A percentile compares a stretch with the other conserved stretches of the same genome.
Evolutionary conservation across 2,888 invertebrate species (phyloP).

Genomic region (Patella depressa): DNA sequence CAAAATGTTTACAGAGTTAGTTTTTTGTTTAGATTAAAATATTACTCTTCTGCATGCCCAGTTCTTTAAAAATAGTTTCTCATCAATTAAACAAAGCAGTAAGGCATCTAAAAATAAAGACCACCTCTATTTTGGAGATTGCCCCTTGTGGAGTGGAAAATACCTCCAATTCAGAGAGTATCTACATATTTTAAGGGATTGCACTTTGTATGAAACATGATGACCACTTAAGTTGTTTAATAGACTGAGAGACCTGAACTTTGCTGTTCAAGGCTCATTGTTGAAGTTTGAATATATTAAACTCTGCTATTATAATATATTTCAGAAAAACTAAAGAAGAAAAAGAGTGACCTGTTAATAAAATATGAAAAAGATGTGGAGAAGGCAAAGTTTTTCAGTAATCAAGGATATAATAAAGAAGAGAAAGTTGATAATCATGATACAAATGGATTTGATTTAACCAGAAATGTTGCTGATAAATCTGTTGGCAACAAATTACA

Average conservation of each 20-base stretch:
- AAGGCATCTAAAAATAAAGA: neutral
- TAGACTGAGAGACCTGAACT: neutral
- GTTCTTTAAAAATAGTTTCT: neutral
- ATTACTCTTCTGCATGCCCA: neutral
- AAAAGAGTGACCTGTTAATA: slow-evolving; percentile 1
- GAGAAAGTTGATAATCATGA: neutral
- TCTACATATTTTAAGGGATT: no score
- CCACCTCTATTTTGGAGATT: neutral
- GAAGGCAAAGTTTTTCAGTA: slow-evolving; percentile 1
- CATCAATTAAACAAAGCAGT: neutral
- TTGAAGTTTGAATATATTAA: neutral
- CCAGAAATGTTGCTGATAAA: neutral
- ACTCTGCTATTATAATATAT: neutral
- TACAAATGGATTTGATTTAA: slow-evolving; percentile 1
- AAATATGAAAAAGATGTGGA: neutral
- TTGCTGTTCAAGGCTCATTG: neutral
- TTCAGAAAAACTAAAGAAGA: neutral
- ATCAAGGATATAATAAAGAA: neutral
- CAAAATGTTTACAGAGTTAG: neutral
- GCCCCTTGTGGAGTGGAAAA: neutral
- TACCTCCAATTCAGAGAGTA: neutral
- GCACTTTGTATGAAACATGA: neutral
- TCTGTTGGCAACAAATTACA: neutral
- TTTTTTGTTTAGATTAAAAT: neutral
- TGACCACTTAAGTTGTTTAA: neutral